Evolutionary conservation across 2,888 invertebrate genomes (phyloP).

Genomic region (Opisthograptis luteolata): DNA sequence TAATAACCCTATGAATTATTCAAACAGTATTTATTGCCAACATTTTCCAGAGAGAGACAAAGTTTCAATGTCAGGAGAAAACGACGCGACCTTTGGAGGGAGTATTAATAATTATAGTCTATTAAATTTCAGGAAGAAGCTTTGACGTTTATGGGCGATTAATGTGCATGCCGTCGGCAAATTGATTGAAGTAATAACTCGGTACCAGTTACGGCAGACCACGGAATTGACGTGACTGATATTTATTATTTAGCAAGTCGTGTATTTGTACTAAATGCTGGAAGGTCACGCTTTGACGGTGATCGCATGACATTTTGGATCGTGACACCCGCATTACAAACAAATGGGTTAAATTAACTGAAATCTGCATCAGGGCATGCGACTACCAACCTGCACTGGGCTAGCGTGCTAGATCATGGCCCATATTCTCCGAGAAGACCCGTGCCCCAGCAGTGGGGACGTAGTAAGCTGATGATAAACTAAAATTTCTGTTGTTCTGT

Average conservation of each 20-base stretch:
- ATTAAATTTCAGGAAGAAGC: constrained; percentile 27
- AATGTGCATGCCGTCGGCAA: constrained; percentile 50
- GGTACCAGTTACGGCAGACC: constrained; percentile 67
- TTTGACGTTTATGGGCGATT: constrained; percentile 50
- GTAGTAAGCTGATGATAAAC: too few relatives aligned
- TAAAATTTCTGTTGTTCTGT: too few relatives aligned
- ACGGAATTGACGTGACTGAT: constrained; percentile 69
- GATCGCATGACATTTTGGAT: constrained; percentile 20
- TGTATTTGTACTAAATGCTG: constrained; percentile 49
- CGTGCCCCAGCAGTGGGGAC: too few relatives aligned
- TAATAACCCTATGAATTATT: constrained; percentile 62
- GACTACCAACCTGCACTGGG: too few relatives aligned
- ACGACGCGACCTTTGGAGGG: constrained; percentile 28
- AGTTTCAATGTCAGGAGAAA: constrained; percentile 28
- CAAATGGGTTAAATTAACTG: constrained; percentile 3
- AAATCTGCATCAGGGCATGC: neutral
- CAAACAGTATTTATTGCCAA: constrained; percentile 43
- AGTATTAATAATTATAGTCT: constrained; percentile 21
- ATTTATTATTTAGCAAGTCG: constrained; percentile 59
- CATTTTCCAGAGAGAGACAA: constrained; percentile 30
- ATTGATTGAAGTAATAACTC: constrained; percentile 51
- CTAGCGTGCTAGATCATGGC: too few relatives aligned
- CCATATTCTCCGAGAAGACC: too few relatives aligned
- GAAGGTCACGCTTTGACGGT: constrained; percentile 51
- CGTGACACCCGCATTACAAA: constrained; percentile 29